Evolutionary conservation across 2,888 invertebrate genomes (phyloP).

Genomic region (Cordilura impudica): DNA sequence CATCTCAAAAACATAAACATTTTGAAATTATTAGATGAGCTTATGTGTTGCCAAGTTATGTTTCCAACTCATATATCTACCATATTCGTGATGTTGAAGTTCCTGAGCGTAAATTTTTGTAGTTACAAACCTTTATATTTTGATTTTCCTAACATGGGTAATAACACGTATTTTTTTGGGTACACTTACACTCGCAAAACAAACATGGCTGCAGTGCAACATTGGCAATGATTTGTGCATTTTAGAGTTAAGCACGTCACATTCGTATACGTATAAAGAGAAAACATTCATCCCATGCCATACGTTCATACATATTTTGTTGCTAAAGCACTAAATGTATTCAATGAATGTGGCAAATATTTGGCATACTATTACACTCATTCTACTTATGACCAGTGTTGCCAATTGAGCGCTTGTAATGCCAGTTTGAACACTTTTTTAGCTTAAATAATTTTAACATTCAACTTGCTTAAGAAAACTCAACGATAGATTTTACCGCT

Average conservation of each 20-base stretch:
- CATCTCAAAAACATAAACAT: slow-evolving; percentile 75
- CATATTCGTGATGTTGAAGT: slow-evolving; percentile 9
- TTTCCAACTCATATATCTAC: slow-evolving; percentile 28
- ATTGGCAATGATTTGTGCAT: slow-evolving; percentile 74
- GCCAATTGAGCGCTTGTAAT: too few species aligned
- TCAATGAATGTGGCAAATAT: slow-evolving; percentile 27
- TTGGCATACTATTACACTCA: slow-evolving; percentile 5
- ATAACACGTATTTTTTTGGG: slow-evolving; percentile 41
- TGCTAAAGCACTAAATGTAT: background rate
- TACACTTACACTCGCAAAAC: slow-evolving; percentile 29
- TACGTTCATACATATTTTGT: too few species aligned
- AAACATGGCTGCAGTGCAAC: slow-evolving; percentile 67
- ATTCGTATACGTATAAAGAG: slow-evolving; percentile 53
- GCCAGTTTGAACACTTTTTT: too few species aligned
- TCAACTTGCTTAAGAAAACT: too few species aligned
- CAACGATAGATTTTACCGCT: too few species aligned
- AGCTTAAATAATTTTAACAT: too few species aligned
- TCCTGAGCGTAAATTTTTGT: background rate
- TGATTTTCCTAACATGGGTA: slow-evolving; percentile 19
- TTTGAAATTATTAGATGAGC: slow-evolving; percentile 71
- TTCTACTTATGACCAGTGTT: background rate
- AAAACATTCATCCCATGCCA: slow-evolving; percentile 4
- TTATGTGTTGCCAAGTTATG: slow-evolving; percentile 68
- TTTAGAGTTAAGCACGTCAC: slow-evolving; percentile 62
- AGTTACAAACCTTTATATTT: slow-evolving; percentile 1